Base-by-base conservation (phyloP, 2,797 vertebrate species). In the Trematomus bernacchii region DNA sequence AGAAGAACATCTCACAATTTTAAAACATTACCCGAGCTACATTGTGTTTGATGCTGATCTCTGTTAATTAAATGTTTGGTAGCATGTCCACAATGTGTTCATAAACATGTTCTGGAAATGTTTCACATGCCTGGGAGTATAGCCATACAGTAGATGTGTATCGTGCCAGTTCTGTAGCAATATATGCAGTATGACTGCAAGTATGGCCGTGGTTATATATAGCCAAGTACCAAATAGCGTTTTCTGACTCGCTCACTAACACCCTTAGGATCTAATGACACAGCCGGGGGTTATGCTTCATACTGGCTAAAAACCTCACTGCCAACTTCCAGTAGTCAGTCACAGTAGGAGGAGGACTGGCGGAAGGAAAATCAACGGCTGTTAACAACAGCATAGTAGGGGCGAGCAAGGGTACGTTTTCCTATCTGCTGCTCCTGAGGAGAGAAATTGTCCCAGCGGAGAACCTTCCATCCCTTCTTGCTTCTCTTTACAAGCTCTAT, bases 201-300 rank as follows among this genome's bases (percentile, higher is more conserved):
- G 87, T 84, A 83, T 52, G 70, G 70, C 73, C 1, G n/a, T 64
- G 72, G 80, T 78, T 87, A 88, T 90, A 88, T 89, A 91, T 85
- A 91, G 85, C 63, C 54, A 63, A 2, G 21, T 79, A 79, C 55
- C 71, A 61, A 83, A 76, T 48, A 80, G 79, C 79, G 72, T 67
- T 70, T 74, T 55, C 66, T 53, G 58, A 78, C 70, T 80, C 10
- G 9, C 63, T 88, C 82, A 76, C 82, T 30, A 82, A 87, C 73
- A 86, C 87, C 80, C 81, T 65, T 82, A 81, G 86, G 80, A 85
- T 85, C 76, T 86, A 85, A 91, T 86, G 87, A 85, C 87, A 92
- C 47, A 82, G 84, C 72, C 86, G 54, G 76, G 80, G 86, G 87
- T 88, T 89, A 79, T 16, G 37, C 83, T 83, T 77, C 59, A 59